Evolutionary conservation across 2,797 vertebrate species (phyloP), one percentile per base, ranked within the genome.

Genomic region (Mus spretus): DNA sequence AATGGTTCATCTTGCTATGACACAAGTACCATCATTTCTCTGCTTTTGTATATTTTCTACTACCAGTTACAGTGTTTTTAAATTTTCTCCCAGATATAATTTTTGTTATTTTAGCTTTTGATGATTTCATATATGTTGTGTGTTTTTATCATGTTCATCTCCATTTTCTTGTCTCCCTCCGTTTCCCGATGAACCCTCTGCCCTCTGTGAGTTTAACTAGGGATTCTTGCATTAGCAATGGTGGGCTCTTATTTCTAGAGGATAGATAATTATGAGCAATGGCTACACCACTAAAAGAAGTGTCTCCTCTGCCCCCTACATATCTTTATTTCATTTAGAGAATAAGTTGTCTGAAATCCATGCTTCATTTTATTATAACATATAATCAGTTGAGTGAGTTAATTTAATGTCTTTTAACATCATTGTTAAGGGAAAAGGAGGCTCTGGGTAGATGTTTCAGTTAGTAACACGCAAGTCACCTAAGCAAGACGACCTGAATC

Each of bases 241-340:
- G 50, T 40, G n/a, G n/a, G 53, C 19, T 9, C 70, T 37, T 37
- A 55, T 57, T 55, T 72, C 9, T 3, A 72, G n/a, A 72, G 22
- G 8, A 87, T 28, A 65, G 17, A n/a, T 22, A 72, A 87, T 72
- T 87, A 28, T 6, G 14, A 72, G 20, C 10, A 26, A 53, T 72
- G 22, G 8, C 34, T 37, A 28, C 17, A 72, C 3, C 14, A 28
- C 4, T 13, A 44, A 74, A 55, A 11, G 24, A 40, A 74, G 28
- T 17, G 26, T 57, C 15, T 57, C 14, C 8, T 19, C 85, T 22
- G 7, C 14, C 19, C n/a, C 4, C 4, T 31, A 19, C 26, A 55
- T 40, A 57, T 57, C 24, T 57, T 85, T 78, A 34, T 97, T 77
- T 15, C 11, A 55, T 10, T 86, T 93, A 89, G 44, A 89, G 17